A percentile compares a stretch with the other conserved stretches of the same genome.
Evolutionary conservation across 1,140 invertebrate genomes (phyloP).

Genomic region (Euschistus heros): DNA sequence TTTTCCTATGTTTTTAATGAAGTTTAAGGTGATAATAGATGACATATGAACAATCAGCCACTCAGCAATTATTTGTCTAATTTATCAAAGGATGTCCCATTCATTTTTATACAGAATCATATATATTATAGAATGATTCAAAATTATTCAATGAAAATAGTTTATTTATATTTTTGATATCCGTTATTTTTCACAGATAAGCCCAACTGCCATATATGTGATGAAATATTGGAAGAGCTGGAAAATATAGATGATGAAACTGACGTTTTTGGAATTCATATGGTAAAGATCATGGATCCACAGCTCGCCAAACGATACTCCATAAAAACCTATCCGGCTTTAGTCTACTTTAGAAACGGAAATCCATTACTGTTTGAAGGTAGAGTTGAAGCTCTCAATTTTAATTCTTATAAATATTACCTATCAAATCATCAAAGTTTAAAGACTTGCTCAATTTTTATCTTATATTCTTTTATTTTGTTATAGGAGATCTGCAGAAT

Average conservation of each 20-base stretch:
- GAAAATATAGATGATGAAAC: constrained; percentile 89
- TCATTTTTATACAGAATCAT: no score
- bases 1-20: no score
- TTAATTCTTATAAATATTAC: neutral
- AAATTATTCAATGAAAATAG: no score
- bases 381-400: constrained; percentile 28
- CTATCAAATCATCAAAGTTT: neutral
- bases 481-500: constrained; percentile 73
- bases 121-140: no score
- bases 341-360: constrained; percentile 87
- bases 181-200: constrained; percentile 52
- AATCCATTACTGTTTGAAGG: constrained; percentile 86
- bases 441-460: no score
- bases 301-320: constrained; percentile 84
- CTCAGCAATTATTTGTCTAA: no score
- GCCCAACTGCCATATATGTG: constrained; percentile 84
- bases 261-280: constrained; percentile 84
- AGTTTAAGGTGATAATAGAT: no score
- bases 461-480: neutral
- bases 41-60: no score
- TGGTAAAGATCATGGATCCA: constrained; percentile 89
- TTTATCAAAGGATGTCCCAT: no score
- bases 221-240: constrained; percentile 77
- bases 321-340: constrained; percentile 86
- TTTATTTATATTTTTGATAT: no score